phyloP scores from a whole-genome alignment of 2,113 vertebrate species.

The human (Homo sapiens) region GRCh38 chr11:8651001-8651500 shows the following conservation, averaged over 20 bases:
- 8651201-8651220: neutral
- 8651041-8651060: neutral
- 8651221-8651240: constrained; percentile 22
- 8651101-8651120: neutral
- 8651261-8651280: neutral
- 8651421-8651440: neutral
- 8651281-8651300: neutral
- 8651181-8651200: neutral
- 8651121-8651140: neutral
- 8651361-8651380: neutral
- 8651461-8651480: neutral
- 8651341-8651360: neutral
- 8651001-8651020: neutral
- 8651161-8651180: neutral
- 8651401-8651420: neutral
- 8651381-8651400: neutral
- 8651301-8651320: neutral
- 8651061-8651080: neutral
- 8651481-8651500: neutral
- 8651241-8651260: neutral
- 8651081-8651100: neutral
- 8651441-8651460: neutral
- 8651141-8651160: neutral
- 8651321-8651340: neutral
- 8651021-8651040: neutral